Conservation (phyloP, 2,888 invertebrate genomes). For the Torymus texanus region DNA sequence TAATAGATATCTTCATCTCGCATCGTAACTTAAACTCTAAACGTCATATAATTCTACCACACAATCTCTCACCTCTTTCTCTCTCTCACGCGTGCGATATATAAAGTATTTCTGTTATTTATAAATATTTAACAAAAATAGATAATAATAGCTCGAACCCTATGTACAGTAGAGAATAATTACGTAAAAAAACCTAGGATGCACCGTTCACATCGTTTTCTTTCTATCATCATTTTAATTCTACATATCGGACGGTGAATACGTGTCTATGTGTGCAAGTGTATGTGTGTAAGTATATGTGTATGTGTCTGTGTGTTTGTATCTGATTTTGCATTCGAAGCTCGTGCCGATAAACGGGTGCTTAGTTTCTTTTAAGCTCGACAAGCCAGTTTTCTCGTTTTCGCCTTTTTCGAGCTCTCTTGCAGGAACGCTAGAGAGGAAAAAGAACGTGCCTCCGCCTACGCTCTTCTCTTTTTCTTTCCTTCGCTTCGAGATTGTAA, state of each 20-base stretch:
- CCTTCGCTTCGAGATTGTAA: conserved; percentile 3
- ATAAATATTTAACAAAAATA: conserved; percentile 72
- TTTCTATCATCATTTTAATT: conserved; percentile 23
- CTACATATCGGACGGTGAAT: conserved; percentile 44
- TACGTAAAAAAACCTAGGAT: conserved; percentile 64
- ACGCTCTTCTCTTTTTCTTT: background rate
- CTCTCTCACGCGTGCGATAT: conserved; percentile 57
- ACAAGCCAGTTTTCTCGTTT: conserved; percentile 29
- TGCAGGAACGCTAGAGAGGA: conserved; percentile 6
- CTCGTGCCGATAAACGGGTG: conserved; percentile 37
- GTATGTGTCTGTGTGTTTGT: conserved; percentile 5
- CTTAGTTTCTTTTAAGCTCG: conserved; percentile 35
- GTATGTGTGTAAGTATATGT: conserved; percentile 18
- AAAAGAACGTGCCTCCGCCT: background rate
- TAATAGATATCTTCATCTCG: conserved; percentile 49
- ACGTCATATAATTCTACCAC: background rate
- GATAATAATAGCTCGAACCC: conserved; percentile 65
- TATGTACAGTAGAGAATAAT: conserved; percentile 69
- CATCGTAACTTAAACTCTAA: too few species aligned
- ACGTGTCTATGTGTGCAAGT: conserved; percentile 8
- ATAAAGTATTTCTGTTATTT: conserved; percentile 67
- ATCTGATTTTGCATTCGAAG: conserved; percentile 39
- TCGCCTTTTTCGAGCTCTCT: conserved; percentile 12
- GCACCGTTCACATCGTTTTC: conserved; percentile 59
- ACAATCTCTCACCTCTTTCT: conserved; percentile 8